phyloP scores from a whole-genome alignment of 2,113 vertebrate genomes.

The Triplophysa siluroides region DNA sequence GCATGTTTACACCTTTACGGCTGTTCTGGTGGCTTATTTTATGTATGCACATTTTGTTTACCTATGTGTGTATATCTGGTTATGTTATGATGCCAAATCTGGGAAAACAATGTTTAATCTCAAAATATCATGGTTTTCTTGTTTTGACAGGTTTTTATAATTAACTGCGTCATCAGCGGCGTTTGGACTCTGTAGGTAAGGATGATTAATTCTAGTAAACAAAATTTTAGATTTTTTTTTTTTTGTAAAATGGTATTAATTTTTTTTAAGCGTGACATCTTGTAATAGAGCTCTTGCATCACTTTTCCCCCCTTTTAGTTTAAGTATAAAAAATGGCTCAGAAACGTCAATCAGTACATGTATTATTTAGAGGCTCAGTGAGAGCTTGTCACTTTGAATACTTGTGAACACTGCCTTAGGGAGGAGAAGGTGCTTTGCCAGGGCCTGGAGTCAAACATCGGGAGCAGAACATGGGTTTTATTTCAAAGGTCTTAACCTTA shows the following conservation, averaged over 20 bases:
- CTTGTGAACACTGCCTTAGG: slow-evolving; percentile 29
- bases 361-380: slow-evolving; percentile 50
- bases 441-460: not conserved
- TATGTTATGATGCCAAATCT: too few species aligned
- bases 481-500: not conserved
- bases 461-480: slow-evolving; percentile 1
- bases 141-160: too few species aligned
- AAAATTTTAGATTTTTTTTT: too few species aligned
- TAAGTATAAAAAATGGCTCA: slow-evolving; percentile 30
- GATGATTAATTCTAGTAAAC: too few species aligned
- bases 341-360: slow-evolving; percentile 64
- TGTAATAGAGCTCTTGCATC: too few species aligned
- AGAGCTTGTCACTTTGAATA: slow-evolving; percentile 53
- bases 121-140: too few species aligned
- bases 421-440: slow-evolving; percentile 7
- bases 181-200: not conserved
- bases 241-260: too few species aligned
- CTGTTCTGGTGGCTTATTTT: not conserved
- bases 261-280: too few species aligned
- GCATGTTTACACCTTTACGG: too few species aligned
- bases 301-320: too few species aligned
- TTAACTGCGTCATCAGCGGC: not conserved
- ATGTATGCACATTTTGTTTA: not conserved
- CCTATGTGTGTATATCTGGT: too few species aligned
- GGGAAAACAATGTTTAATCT: too few species aligned